phyloP scores from a whole-genome alignment of 1,140 invertebrate species.

The Drosophila repleta region DNA sequence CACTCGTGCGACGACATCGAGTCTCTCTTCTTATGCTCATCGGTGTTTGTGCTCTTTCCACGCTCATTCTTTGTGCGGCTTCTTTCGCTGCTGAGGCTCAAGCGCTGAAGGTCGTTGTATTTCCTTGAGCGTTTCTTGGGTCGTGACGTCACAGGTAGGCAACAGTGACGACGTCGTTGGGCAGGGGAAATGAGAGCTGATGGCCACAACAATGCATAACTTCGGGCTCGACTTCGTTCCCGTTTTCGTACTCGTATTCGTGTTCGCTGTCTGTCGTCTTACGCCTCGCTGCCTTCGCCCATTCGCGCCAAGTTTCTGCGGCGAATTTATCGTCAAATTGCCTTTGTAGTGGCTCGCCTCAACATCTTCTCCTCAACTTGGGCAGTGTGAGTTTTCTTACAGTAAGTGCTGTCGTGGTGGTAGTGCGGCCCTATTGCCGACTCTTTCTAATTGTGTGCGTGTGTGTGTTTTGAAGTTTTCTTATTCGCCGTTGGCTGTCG shows the following conservation, averaged over 20 bases:
- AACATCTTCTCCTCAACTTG: slow-evolving; percentile 46
- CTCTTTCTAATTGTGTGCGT: slow-evolving; percentile 37
- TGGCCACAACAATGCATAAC: slow-evolving; percentile 41
- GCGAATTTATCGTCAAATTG: slow-evolving; percentile 62
- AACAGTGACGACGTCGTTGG: slow-evolving; percentile 39
- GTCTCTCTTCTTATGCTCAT: slow-evolving; percentile 9
- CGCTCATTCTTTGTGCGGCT: slow-evolving; percentile 24
- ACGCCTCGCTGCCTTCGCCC: neutral
- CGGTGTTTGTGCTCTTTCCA: slow-evolving; percentile 18
- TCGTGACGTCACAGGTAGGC: slow-evolving; percentile 52
- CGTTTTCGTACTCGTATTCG: slow-evolving; percentile 26
- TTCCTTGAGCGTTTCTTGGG: slow-evolving; percentile 73
- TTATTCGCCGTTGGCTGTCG: slow-evolving; percentile 61
- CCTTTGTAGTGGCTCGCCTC: slow-evolving; percentile 53
- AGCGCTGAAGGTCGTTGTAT: slow-evolving; percentile 67
- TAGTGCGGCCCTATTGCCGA: slow-evolving; percentile 34
- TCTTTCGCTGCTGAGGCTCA: slow-evolving; percentile 31
- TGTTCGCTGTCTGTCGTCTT: slow-evolving; percentile 6
- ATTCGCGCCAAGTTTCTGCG: slow-evolving; percentile 40
- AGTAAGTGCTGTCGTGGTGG: slow-evolving; percentile 29
- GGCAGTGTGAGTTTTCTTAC: slow-evolving; percentile 73
- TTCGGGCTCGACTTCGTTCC: slow-evolving; percentile 29
- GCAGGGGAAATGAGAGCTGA: slow-evolving; percentile 50
- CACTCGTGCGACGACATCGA: slow-evolving; percentile 19
- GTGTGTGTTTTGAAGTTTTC: slow-evolving; percentile 49